Evolutionary conservation across 2,797 vertebrate genomes (phyloP).

Genomic region (Sebastes taczanowskii): DNA sequence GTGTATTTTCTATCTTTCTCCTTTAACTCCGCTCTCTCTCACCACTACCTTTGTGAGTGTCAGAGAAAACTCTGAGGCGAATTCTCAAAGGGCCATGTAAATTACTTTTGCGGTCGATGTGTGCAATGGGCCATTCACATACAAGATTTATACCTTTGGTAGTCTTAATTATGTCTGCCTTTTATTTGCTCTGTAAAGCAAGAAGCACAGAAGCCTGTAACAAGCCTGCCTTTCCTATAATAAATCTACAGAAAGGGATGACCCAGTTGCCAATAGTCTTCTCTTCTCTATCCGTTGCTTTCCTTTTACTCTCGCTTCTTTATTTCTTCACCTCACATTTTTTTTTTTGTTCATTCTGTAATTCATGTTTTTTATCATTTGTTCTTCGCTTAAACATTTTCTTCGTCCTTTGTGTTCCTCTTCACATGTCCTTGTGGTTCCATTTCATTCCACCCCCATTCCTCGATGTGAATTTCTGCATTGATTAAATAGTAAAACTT

Average conservation of each 20-base stretch:
- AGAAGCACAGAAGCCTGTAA: conserved; percentile 73
- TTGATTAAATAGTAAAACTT: conserved; percentile 37
- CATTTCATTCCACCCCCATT: not conserved
- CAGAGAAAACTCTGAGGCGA: conserved; percentile 55
- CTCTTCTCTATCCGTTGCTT: conserved; percentile 16
- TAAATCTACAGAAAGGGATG: conserved; percentile 66
- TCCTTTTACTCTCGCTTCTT: not conserved
- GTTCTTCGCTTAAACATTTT: not conserved
- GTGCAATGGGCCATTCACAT: conserved; percentile 80
- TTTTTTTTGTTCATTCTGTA: conserved; percentile 10
- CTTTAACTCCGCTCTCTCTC: conserved; percentile 11
- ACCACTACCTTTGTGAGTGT: conserved; percentile 56
- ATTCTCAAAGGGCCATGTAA: conserved; percentile 78
- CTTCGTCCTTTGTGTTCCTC: not conserved
- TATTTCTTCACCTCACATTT: not conserved
- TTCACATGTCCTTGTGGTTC: not conserved
- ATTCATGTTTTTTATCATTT: not conserved
- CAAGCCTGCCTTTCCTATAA: conserved; percentile 60
- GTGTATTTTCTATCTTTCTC: not conserved
- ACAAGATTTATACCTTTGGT: conserved; percentile 79
- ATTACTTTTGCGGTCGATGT: conserved; percentile 75
- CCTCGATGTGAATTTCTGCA: not conserved
- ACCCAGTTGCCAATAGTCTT: conserved; percentile 43
- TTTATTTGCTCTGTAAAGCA: conserved; percentile 83
- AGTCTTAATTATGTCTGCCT: conserved; percentile 81